Percentiles rank a stretch among this genome's conserved stretches.
These are phyloP conservation scores for Cheilosia urbana DNA, from an alignment of 2,888 invertebrate genomes.

Conservation along the genomic window DNA sequence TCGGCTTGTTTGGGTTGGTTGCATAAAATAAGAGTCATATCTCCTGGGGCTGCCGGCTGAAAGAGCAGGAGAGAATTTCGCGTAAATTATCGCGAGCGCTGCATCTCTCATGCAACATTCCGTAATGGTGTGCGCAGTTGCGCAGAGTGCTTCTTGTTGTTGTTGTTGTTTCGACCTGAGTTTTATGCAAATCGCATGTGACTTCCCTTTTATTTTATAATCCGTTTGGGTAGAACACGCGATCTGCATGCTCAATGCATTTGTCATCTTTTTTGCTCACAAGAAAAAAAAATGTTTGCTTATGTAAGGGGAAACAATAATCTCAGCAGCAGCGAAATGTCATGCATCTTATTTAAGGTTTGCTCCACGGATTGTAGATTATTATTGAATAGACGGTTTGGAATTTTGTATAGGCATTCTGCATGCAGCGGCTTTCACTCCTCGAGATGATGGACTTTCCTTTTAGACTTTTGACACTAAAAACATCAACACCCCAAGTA, in stretches of 20 bases:
- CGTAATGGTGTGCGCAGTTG: conserved; percentile 9
- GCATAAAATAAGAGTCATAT: conserved; percentile 27
- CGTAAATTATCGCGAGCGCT: conserved; percentile 42
- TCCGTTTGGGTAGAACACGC: conserved; percentile 53
- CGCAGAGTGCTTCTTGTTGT: conserved; percentile 1
- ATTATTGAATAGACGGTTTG: conserved; percentile 10
- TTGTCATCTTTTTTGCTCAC: conserved; percentile 10
- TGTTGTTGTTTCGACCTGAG: conserved; percentile 7
- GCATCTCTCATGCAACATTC: conserved; percentile 50
- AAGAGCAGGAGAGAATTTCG: conserved; percentile 8
- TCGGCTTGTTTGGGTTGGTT: conserved; percentile 16
- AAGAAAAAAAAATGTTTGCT: conserved; percentile 8
- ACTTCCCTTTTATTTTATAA: conserved; percentile 45
- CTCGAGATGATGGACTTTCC: no score
- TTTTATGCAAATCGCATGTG: conserved; percentile 57
- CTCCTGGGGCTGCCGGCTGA: background rate
- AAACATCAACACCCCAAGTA: no score
- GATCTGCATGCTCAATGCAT: conserved; percentile 43
- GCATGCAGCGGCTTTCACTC: no score
- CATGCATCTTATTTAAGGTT: conserved; percentile 11
- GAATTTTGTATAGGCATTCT: no score
- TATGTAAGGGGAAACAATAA: conserved; percentile 26
- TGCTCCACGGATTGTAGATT: conserved; percentile 3
- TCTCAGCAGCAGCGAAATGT: conserved; percentile 19
- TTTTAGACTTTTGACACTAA: no score